phyloP scores from a whole-genome alignment of 2,888 invertebrate genomes.

The Euproctis similis region DNA sequence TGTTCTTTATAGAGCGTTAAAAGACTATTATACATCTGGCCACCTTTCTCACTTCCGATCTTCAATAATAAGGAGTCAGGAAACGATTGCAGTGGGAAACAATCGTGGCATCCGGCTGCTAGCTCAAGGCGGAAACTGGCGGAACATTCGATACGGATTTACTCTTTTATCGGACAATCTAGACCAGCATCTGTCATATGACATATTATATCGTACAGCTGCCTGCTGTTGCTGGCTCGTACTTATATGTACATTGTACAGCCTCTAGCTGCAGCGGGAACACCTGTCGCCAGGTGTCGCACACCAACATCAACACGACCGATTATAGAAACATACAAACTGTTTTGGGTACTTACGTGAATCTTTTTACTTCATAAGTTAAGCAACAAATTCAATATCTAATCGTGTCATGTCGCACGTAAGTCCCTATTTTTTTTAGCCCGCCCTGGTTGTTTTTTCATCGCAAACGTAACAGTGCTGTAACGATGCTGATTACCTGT shows the following conservation, averaged over 20 bases:
- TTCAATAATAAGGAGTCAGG: slow-evolving; percentile 58
- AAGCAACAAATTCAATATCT: no score
- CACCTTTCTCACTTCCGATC: slow-evolving; percentile 56
- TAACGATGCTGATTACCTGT: slow-evolving; percentile 56
- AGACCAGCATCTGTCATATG: slow-evolving; percentile 69
- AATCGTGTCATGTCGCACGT: slow-evolving; percentile 47
- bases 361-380: no score
- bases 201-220: slow-evolving; percentile 59
- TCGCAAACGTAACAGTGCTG: slow-evolving; percentile 33
- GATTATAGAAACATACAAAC: no score
- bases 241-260: slow-evolving; percentile 43
- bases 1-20: slow-evolving; percentile 3
- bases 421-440: slow-evolving; percentile 38
- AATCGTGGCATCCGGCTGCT: slow-evolving; percentile 63
- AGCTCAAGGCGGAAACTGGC: slow-evolving; percentile 60
- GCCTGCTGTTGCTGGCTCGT: slow-evolving; percentile 60
- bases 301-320: no score
- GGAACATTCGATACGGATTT: slow-evolving; percentile 60
- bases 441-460: no score
- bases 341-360: slow-evolving; percentile 37
- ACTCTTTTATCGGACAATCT: slow-evolving; percentile 67
- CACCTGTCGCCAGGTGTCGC: slow-evolving; percentile 68
- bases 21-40: slow-evolving; percentile 34
- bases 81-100: slow-evolving; percentile 64
- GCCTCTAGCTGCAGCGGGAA: slow-evolving; percentile 39